Evolutionary conservation across 2,888 invertebrate species (phyloP), one percentile per base, ranked within the genome.

Genomic region (Cremastinae sp.): DNA sequence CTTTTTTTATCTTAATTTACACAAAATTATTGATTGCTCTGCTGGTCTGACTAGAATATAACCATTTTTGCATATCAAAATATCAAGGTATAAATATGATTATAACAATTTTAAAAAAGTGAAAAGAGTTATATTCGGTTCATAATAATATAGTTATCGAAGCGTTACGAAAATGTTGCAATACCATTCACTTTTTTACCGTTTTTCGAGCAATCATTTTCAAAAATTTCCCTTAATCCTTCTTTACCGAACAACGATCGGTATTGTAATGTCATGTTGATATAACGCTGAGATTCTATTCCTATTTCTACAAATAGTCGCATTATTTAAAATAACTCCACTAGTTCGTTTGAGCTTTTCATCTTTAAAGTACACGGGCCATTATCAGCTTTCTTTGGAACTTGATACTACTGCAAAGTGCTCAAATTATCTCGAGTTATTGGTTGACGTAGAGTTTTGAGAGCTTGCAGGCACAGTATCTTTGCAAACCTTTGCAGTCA

Each of bases 401-500:
- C 58, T 47, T 41, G 9, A 41, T 53, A 36, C 45, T 49, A 4
- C 18, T 36, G 10, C 2, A 51, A 5, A 43, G 38, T 38, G 20
- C 62, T 54, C 12, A 47, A 73, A 84, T 80, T 85, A 85, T 78
- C 84, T 85, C 36, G 78, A 69, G 77, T 81, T 78, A 69, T 80
- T 82, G 14, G 79, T 74, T 10, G 84, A 75, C 53, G 78, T 73
- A 2, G 71, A 53, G 12, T 65, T 74, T 71, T 84, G 82, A 0
- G 83, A 66, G 64, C 56, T 83, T 7, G 85, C 80, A 12, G 83
- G 79, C n/a, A 78, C 72, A 2, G 83, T 81, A 86, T 93, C 93
- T 86, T 93, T 93, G 85, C 95, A 95, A 78, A 95, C 93, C 85
- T 92, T 93, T 2, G 92, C 89, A 7, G 95, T 94, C 95, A 95